phyloP scores from a whole-genome alignment of 1,140 invertebrate species.

The Pogonomyrmex barbatus region DNA sequence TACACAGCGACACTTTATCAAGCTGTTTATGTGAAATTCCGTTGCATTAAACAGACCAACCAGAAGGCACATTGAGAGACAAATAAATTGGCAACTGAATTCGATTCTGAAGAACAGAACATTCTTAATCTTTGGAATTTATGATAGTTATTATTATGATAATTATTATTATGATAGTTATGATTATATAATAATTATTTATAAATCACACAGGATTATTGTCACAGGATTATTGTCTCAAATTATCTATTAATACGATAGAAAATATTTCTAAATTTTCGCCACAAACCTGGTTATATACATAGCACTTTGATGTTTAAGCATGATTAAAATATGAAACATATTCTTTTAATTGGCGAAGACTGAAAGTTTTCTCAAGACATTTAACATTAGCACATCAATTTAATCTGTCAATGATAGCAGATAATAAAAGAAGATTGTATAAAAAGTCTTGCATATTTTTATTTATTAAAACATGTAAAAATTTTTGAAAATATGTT shows the following conservation, averaged over 20 bases:
- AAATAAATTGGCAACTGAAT: constrained; percentile 4
- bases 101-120: too few species aligned
- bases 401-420: neutral
- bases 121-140: constrained; percentile 5
- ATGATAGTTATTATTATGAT: neutral
- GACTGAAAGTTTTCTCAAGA: neutral
- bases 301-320: neutral
- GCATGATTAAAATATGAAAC: neutral
- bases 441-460: neutral
- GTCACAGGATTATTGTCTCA: neutral
- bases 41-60: constrained; percentile 18
- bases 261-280: neutral
- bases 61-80: neutral
- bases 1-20: constrained; percentile 42
- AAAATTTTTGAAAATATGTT: neutral
- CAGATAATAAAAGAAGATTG: neutral
- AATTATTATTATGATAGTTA: neutral
- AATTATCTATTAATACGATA: neutral
- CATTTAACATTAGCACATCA: neutral
- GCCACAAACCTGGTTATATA: neutral
- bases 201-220: neutral
- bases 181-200: neutral
- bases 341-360: neutral
- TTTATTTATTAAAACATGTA: neutral
- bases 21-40: constrained; percentile 64